These are phyloP conservation scores for Columba guinea DNA, from an alignment of 2,797 vertebrate species.

Conservation along the genomic window DNA sequence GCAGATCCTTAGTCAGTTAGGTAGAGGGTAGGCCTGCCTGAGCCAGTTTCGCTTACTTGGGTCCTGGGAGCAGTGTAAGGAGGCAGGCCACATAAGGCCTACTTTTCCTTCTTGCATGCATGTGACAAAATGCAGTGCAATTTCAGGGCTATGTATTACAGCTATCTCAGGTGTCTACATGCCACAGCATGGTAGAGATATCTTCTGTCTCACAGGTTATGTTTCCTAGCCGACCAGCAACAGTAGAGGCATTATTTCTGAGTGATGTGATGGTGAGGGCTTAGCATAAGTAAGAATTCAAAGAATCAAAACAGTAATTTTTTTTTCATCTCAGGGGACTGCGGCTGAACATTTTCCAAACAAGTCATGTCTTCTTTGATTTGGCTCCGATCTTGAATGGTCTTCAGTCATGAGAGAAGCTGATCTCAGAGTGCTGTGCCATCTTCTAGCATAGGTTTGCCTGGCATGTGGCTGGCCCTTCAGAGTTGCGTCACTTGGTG, in stretches of 20 bases:
- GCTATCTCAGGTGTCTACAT: not conserved
- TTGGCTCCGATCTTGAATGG: not conserved
- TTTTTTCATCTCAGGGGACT: not conserved
- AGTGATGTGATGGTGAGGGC: not conserved
- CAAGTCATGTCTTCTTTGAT: not conserved
- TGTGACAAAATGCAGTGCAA: not conserved
- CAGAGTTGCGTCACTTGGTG: not conserved
- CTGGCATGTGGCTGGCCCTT: not conserved
- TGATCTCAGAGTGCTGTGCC: not conserved
- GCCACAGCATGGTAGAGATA: not conserved
- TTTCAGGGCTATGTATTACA: not conserved
- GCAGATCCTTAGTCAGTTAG: too few species aligned
- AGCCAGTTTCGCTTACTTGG: not conserved
- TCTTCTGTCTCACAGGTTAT: not conserved
- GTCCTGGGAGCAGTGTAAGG: not conserved
- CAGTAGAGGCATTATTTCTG: not conserved
- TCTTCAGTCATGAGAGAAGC: not conserved
- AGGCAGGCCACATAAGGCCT: not conserved
- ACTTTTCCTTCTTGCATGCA: not conserved
- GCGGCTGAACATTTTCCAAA: not conserved
- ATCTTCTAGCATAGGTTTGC: accelerated
- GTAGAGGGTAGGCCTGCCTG: not conserved
- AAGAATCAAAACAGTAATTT: not conserved
- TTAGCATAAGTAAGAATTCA: not conserved
- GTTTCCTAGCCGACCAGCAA: not conserved